phyloP scores from a whole-genome alignment of 2,888 invertebrate species.

The Diadromus collaris region DNA sequence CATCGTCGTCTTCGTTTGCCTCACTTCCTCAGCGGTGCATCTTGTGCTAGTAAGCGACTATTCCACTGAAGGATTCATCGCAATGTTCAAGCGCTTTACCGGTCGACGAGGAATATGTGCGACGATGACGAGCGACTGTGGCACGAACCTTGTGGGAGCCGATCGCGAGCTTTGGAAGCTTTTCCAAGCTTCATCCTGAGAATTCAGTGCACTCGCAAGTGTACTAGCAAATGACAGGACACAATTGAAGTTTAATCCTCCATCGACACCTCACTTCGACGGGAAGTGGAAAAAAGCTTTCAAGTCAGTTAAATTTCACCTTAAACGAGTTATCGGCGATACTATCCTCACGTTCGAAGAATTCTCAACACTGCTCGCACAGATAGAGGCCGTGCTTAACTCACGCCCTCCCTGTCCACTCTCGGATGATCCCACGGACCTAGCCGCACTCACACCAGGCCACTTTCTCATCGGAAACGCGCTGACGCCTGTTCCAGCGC shows the following conservation, averaged over 20 bases:
- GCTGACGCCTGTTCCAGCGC: conserved; percentile 60
- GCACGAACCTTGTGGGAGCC: not conserved
- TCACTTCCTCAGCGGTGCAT: conserved; percentile 64
- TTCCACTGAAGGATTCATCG: conserved; percentile 60
- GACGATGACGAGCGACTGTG: not conserved
- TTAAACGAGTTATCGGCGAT: conserved; percentile 65
- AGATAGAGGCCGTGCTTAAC: conserved; percentile 70
- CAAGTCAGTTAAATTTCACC: conserved; percentile 68
- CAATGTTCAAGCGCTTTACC: conserved; percentile 60
- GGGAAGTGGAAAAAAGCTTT: conserved; percentile 71
- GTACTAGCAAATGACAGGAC: conserved; percentile 56
- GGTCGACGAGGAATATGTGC: conserved; percentile 41
- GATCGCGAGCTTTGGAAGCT: not conserved
- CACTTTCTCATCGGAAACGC: conserved; percentile 67
- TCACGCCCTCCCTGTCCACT: conserved; percentile 67
- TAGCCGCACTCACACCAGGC: conserved; percentile 61
- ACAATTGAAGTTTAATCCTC: conserved; percentile 70
- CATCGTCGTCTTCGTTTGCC: conserved; percentile 62
- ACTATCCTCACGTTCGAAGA: conserved; percentile 67
- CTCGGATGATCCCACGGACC: conserved; percentile 63
- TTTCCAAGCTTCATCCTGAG: not conserved
- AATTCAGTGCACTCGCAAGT: not conserved
- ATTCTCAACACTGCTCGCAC: conserved; percentile 64
- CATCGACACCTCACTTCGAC: conserved; percentile 68
- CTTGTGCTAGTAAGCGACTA: conserved; percentile 62